Evolutionary conservation across 2,888 invertebrate genomes (phyloP).

Genomic region (Muscina levida): DNA sequence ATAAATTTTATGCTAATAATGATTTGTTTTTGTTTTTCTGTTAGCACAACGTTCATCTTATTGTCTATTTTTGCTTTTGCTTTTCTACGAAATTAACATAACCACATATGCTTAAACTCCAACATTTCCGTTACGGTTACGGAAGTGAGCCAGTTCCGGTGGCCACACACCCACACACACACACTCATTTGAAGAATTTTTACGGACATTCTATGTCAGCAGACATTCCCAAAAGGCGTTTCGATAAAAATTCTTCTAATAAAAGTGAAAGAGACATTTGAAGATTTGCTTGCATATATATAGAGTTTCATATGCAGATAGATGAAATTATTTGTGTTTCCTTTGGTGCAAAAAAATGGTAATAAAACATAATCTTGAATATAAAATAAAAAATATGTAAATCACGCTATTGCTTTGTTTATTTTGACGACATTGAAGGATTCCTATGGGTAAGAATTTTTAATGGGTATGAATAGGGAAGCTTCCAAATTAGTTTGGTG

Average conservation of each 20-base stretch:
- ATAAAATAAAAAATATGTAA: conserved; percentile 31
- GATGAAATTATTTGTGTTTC: conserved; percentile 22
- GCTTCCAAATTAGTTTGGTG: no score
- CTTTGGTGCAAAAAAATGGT: not conserved
- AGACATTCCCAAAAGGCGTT: not conserved
- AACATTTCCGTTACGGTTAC: no score
- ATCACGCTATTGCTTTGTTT: conserved; percentile 2
- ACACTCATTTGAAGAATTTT: no score
- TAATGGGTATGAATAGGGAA: no score
- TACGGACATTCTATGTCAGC: no score
- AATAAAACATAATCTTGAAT: conserved; percentile 27
- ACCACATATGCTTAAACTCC: no score
- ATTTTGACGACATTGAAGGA: not conserved
- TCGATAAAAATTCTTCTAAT: conserved; percentile 6
- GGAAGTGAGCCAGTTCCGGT: not conserved
- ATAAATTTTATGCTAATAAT: conserved; percentile 35
- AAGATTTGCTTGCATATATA: not conserved
- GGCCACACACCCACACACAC: not conserved
- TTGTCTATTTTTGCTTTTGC: not conserved
- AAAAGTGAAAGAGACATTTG: not conserved
- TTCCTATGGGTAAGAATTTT: not conserved
- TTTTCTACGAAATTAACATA: no score
- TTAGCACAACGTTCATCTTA: not conserved
- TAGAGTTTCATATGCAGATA: not conserved
- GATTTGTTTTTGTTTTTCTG: conserved; percentile 19